phyloP scores from a whole-genome alignment of 2,888 invertebrate genomes.

The Amphipyra berbera region DNA sequence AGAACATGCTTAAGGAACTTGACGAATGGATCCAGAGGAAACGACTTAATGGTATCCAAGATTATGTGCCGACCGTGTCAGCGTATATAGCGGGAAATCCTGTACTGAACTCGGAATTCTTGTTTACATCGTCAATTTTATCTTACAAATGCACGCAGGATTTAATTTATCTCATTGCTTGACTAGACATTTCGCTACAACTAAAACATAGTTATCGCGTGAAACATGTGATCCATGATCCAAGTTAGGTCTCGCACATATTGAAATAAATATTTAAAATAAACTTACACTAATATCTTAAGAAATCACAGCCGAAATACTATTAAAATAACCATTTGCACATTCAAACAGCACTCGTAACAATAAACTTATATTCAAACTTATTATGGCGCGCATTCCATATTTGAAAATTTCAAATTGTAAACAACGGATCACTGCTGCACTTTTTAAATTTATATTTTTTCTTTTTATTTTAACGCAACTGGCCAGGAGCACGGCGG shows the following conservation, averaged over 20 bases:
- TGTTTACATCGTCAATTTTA: conserved; percentile 43
- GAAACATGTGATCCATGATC: conserved; percentile 17
- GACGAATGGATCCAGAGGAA: conserved; percentile 33
- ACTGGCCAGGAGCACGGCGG: conserved; percentile 67
- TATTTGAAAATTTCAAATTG: conserved; percentile 43
- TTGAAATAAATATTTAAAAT: conserved; percentile 4
- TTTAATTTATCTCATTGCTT: conserved; percentile 41
- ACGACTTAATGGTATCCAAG: conserved; percentile 43
- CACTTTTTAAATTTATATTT: conserved; percentile 39
- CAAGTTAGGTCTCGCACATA: not conserved
- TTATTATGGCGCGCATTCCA: conserved; percentile 54
- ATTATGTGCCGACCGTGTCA: conserved; percentile 36
- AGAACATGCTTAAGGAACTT: conserved; percentile 20
- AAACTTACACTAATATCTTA: conserved; percentile 61
- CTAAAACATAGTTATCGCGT: conserved; percentile 19
- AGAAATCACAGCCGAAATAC: conserved; percentile 53
- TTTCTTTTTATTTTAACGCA: conserved; percentile 50
- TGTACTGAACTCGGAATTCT: conserved; percentile 40
- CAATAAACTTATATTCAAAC: conserved; percentile 30
- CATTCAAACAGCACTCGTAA: conserved; percentile 32
- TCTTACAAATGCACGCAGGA: conserved; percentile 36
- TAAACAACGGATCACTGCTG: conserved; percentile 19
- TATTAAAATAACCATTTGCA: conserved; percentile 57
- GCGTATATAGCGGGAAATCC: conserved; percentile 40
- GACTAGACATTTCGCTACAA: conserved; percentile 20